Conservation (phyloP, 2,113 vertebrate species). For the Xenopus borealis region DNA sequence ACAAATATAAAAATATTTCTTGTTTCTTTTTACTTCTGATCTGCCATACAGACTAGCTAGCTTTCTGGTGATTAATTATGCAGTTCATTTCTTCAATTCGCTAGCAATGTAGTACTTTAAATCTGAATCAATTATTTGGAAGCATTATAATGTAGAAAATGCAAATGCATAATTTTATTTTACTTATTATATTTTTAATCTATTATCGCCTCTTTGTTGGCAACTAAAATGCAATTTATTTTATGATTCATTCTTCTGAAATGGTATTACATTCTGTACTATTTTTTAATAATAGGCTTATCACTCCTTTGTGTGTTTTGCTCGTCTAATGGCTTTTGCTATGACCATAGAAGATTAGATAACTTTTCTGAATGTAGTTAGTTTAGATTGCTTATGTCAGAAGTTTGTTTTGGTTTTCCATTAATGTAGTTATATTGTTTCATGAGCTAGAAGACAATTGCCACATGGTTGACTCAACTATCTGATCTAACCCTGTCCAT, state of each 20-base stretch:
- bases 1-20: no score
- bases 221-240: constrained; percentile 35
- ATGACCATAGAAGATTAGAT: constrained; percentile 1
- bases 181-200: constrained; percentile 29
- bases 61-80: not conserved
- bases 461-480: no score
- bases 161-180: constrained; percentile 22
- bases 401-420: no score
- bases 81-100: not conserved
- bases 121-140: constrained; percentile 11
- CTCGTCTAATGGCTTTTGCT: constrained; percentile 8
- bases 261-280: constrained; percentile 23
- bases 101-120: constrained; percentile 7
- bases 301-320: constrained; percentile 32
- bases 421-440: no score
- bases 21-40: no score
- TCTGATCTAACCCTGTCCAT: no score
- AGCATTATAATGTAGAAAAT: constrained; percentile 17
- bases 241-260: constrained; percentile 18
- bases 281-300: constrained; percentile 36
- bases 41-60: no score
- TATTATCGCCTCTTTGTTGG: constrained; percentile 18
- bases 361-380: constrained; percentile 10
- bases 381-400: not conserved
- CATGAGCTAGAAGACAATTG: no score